Base-by-base conservation (phyloP, 1,140 invertebrate genomes). In the Ptiloglossa arizonensis region DNA sequence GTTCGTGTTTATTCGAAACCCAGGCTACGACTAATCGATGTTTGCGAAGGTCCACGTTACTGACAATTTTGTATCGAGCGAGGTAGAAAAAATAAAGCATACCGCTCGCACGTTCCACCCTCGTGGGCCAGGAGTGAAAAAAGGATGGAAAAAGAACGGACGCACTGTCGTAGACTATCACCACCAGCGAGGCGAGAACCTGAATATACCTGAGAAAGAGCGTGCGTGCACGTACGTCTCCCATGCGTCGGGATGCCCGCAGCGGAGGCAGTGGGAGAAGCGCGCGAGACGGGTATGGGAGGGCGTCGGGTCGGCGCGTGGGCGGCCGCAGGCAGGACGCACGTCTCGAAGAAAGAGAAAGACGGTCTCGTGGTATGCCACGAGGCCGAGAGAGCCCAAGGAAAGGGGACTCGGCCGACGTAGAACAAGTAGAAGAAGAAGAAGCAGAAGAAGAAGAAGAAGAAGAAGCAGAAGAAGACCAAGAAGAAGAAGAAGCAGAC, bases 311-410 rank as follows among this genome's bases (percentile, higher is more conserved):
- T 91, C 90, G 92, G 91, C 92, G 92, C 92, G 92, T 93, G 92
- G 92, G 92, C 92, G 92, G 89, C 92, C 92, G 89, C 90, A 91
- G 91, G 91, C 91, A 89, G 89, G 90, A 92, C 90, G 91, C 91
- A 88, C 91, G 91, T 92, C 91, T 82, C 71, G 64, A 41, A 8
- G 70, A 73, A 35, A 72, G 80, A 85, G 83, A 77, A 63, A 70
- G 81, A 87, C 68, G 74, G 67, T 60, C 62, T 54, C 64, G 68
- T 82, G 81, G 80, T 83, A 83, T 80, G 76, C 78, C 79, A 81
- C 87, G 87, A 82, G 87, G 82, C 73, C 52, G 80, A 82, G 63
- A 82, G 83, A 78, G 79, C 84, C 86, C 73, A 41, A 32, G 77
- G 69, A 48, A 67, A 62, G 68, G 46, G 69, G 41, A 27, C 57